These are phyloP conservation scores for Ceratina calcarata DNA, from an alignment of 1,140 invertebrate genomes.

Conservation along the genomic window DNA sequence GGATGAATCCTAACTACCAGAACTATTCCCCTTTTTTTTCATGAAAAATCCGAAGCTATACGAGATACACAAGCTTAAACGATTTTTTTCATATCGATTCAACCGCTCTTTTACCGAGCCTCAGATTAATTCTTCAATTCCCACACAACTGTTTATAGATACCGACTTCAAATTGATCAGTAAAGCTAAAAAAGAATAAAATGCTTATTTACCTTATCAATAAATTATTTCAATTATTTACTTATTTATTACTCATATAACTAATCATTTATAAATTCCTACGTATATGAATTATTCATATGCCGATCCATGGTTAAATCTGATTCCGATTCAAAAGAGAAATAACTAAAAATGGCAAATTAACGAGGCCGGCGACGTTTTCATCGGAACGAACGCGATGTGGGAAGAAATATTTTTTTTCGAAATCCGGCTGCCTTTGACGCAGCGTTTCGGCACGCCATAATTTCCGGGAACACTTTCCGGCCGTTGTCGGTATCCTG, in stretches of 20 bases:
- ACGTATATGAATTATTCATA: too few species aligned
- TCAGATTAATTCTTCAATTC: neutral
- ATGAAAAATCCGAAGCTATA: neutral
- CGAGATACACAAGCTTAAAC: neutral
- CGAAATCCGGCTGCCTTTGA: neutral
- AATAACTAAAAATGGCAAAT: neutral
- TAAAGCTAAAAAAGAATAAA: too few species aligned
- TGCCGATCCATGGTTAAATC: too few species aligned
- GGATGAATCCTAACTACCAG: neutral
- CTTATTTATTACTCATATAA: too few species aligned
- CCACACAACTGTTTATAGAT: too few species aligned
- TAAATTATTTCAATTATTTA: too few species aligned
- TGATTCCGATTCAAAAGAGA: too few species aligned
- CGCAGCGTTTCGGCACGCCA: conserved; percentile 10
- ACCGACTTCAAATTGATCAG: too few species aligned
- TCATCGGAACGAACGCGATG: neutral
- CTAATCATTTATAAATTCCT: too few species aligned
- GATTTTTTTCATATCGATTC: conserved; percentile 1
- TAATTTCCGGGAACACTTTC: conserved; percentile 42
- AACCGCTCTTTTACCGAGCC: neutral
- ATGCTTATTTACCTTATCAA: too few species aligned
- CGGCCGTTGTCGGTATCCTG: conserved; percentile 41
- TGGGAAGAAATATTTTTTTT: neutral
- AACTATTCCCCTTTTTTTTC: neutral
- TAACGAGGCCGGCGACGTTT: neutral